These are phyloP conservation scores for Etheostoma spectabile DNA, from an alignment of 2,113 vertebrate genomes.

Conservation along the genomic window DNA sequence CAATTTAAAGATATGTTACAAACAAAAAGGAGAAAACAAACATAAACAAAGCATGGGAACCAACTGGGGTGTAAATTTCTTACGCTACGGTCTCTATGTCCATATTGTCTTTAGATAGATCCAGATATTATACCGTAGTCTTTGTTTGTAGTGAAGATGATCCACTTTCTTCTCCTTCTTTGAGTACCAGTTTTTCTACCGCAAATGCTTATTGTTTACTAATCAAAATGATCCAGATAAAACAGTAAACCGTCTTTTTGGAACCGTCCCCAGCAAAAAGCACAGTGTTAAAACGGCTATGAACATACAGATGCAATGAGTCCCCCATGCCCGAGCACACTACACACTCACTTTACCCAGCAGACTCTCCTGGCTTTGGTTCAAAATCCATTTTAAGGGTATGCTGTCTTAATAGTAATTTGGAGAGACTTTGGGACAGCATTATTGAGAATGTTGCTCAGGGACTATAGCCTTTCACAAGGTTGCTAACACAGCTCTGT, in stretches of 20 bases:
- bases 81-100: not conserved
- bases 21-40: not conserved
- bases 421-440: slow-evolving; percentile 42
- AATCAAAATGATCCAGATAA: no score
- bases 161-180: not conserved
- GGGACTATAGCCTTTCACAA: slow-evolving; percentile 23
- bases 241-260: no score
- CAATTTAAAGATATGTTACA: not conserved
- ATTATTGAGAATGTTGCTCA: slow-evolving; percentile 47
- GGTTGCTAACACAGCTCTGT: slow-evolving; percentile 66
- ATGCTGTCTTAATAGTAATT: slow-evolving; percentile 58
- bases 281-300: slow-evolving; percentile 19
- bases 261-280: not conserved
- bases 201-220: not conserved
- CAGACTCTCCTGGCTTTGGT: slow-evolving; percentile 45
- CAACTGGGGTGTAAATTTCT: not conserved
- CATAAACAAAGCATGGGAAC: not conserved
- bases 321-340: not conserved
- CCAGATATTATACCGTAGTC: not conserved
- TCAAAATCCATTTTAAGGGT: slow-evolving; percentile 66
- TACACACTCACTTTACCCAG: slow-evolving; percentile 22
- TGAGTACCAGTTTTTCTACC: not conserved
- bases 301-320: slow-evolving; percentile 15
- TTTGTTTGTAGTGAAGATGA: not conserved
- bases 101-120: not conserved